Evolutionary conservation across 1,140 invertebrate species (phyloP).

Genomic region (Papilio machaon): DNA sequence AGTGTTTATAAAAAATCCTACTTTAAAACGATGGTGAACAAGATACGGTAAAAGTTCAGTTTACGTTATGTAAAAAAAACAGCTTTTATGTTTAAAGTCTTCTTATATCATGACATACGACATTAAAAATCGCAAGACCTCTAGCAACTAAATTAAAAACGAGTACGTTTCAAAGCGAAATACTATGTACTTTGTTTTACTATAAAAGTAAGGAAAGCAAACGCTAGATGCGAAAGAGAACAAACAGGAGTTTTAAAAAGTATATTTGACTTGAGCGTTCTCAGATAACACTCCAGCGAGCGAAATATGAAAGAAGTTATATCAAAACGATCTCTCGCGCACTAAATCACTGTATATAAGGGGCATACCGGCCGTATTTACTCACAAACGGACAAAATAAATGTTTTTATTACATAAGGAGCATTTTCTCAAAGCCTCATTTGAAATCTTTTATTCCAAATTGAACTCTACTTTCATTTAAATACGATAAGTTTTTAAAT

Average conservation of each 20-base stretch:
- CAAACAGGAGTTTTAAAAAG: slow-evolving; percentile 50
- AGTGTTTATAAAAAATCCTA: neutral
- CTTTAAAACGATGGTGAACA: neutral
- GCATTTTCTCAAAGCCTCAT: slow-evolving; percentile 78
- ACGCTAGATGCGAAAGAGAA: slow-evolving; percentile 42
- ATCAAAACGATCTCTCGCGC: slow-evolving; percentile 78
- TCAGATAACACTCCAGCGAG: slow-evolving; percentile 76
- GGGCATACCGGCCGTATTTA: slow-evolving; percentile 79
- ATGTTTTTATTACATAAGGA: slow-evolving; percentile 82
- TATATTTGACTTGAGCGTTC: slow-evolving; percentile 67
- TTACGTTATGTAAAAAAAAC: neutral
- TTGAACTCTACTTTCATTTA: slow-evolving; percentile 40
- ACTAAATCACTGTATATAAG: slow-evolving; percentile 81
- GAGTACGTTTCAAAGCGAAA: slow-evolving; percentile 18
- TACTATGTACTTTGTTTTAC: neutral
- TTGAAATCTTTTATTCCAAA: slow-evolving; percentile 46
- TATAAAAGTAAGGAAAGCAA: slow-evolving; percentile 33
- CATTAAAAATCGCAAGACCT: slow-evolving; percentile 8
- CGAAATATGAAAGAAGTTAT: slow-evolving; percentile 78
- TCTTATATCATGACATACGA: neutral
- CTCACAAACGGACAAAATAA: slow-evolving; percentile 80
- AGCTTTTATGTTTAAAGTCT: neutral
- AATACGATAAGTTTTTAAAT: slow-evolving; percentile 53
- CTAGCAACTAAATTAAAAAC: slow-evolving; percentile 2
- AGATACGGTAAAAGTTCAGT: neutral